Evolutionary conservation across 2,888 invertebrate species (phyloP).

Genomic region (Stictocephala bisonia): DNA sequence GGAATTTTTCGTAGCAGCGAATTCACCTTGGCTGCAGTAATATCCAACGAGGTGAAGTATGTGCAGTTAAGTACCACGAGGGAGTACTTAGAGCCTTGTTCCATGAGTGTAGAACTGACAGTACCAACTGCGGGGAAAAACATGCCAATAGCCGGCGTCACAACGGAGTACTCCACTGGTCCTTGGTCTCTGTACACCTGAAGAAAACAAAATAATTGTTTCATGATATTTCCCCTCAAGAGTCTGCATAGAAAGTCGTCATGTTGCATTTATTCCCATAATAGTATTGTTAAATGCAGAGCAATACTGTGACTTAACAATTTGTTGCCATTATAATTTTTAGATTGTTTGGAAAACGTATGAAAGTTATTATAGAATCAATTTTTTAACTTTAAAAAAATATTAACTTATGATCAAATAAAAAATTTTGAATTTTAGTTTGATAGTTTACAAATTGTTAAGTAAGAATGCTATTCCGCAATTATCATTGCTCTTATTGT

Average conservation of each 20-base stretch:
- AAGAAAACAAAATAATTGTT: slow-evolving; percentile 25
- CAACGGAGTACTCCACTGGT: slow-evolving; percentile 67
- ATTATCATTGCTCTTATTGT: too few relatives aligned
- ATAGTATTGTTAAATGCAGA: too few relatives aligned
- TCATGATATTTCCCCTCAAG: slow-evolving; percentile 6
- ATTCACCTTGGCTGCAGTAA: slow-evolving; percentile 72
- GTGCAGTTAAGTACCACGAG: slow-evolving; percentile 74
- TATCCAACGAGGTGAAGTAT: slow-evolving; percentile 75
- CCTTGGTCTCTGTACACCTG: slow-evolving; percentile 62
- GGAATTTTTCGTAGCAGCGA: background rate
- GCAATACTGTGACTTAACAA: too few relatives aligned
- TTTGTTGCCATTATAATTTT: too few relatives aligned
- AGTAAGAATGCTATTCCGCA: too few relatives aligned
- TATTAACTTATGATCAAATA: too few relatives aligned
- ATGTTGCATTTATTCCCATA: too few relatives aligned
- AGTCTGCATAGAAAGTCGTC: slow-evolving; percentile 45
- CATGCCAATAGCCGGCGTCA: slow-evolving; percentile 75
- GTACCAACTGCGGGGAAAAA: slow-evolving; percentile 79
- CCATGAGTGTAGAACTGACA: slow-evolving; percentile 69
- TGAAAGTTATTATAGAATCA: too few relatives aligned
- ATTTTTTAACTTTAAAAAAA: too few relatives aligned
- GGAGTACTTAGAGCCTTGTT: slow-evolving; percentile 64
- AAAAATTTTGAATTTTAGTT: too few relatives aligned
- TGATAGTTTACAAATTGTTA: too few relatives aligned
- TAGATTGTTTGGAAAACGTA: too few relatives aligned